Base-by-base conservation (phyloP, 2,888 invertebrate genomes). In the Trissolcus brochymenae region DNA sequence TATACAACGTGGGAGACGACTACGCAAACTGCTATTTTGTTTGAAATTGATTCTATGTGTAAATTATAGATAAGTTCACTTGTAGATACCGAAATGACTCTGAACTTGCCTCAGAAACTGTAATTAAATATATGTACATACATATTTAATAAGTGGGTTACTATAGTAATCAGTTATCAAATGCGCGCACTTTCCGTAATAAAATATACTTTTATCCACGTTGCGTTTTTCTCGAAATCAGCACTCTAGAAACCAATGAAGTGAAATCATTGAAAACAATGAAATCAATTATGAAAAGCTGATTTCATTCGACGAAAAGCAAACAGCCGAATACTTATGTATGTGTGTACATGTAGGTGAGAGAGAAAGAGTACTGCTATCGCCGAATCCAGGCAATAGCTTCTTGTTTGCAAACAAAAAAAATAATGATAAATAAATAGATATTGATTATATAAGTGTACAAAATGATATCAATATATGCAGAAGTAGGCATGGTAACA, bases 31-130 rank as follows among this genome's bases (percentile, higher is more conserved):
- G 55, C 70, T 79, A 83, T 84, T 84, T 82, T 82, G 81, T 85
- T 85, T 84, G 81, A 82, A 81, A 82, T 84, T 84, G 77, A 83
- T 84, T 84, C 82, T 84, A 84, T 82, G 75, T 82, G 81, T 82
- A 83, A 81, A 80, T 82, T 82, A 81, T 82, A 81, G 68, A 82
- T 82, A 82, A 81, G 82, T 85, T 82, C 80, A 81, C 81, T 79
- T 82, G 78, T 80, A 80, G 79, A 76, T 78, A 76, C 77, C 78
- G 71, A 64, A 67, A 80, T 74, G 68, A 55, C 56, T 14, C 65
- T 74, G 71, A 66, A 55, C 79, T 79, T 78, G 74, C 80, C 80
- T 80, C 80, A 61, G 62, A 75, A 76, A 57, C 35, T 72, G 78
- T 81, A 75, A 76, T 78, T 78, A 80, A 78, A 11, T 77, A 77